phyloP scores from a whole-genome alignment of 1,140 invertebrate genomes.

The Manduca sexta region DNA sequence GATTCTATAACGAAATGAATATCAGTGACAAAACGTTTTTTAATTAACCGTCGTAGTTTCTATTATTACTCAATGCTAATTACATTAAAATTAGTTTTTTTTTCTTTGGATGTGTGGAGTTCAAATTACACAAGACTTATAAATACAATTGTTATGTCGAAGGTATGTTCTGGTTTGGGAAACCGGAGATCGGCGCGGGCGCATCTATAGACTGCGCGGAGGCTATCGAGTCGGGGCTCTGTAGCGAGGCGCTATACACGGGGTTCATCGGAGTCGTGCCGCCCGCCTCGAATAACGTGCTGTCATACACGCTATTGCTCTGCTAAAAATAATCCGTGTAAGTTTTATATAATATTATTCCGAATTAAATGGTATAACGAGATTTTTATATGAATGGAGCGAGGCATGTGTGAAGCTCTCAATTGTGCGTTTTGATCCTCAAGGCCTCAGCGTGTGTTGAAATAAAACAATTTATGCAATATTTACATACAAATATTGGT shows the following conservation, averaged over 20 bases:
- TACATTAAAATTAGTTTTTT: slow-evolving; percentile 15
- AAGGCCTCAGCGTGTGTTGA: too few relatives aligned
- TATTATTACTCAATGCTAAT: slow-evolving; percentile 11
- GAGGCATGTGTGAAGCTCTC: too few relatives aligned
- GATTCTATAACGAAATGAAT: slow-evolving; percentile 23
- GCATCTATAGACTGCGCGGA: slow-evolving; percentile 66
- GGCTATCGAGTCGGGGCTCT: slow-evolving; percentile 84
- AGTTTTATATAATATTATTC: neutral
- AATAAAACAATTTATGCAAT: neutral
- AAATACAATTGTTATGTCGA: slow-evolving; percentile 50
- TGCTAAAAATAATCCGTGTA: slow-evolving; percentile 66
- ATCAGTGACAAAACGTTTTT: slow-evolving; percentile 2
- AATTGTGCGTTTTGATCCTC: too few relatives aligned
- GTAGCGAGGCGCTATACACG: slow-evolving; percentile 81
- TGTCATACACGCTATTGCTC: slow-evolving; percentile 85
- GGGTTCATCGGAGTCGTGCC: slow-evolving; percentile 79
- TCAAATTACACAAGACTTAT: slow-evolving; percentile 10
- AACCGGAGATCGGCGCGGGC: slow-evolving; percentile 29
- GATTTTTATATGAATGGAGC: too few relatives aligned
- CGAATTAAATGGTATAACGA: too few relatives aligned
- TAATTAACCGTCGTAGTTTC: neutral
- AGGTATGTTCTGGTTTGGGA: slow-evolving; percentile 44
- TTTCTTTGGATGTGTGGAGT: slow-evolving; percentile 52
- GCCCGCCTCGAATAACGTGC: slow-evolving; percentile 82
- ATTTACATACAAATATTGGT: too few relatives aligned